Base-by-base conservation (phyloP, 2,113 vertebrate genomes). In the Agelaius phoeniceus region DNA sequence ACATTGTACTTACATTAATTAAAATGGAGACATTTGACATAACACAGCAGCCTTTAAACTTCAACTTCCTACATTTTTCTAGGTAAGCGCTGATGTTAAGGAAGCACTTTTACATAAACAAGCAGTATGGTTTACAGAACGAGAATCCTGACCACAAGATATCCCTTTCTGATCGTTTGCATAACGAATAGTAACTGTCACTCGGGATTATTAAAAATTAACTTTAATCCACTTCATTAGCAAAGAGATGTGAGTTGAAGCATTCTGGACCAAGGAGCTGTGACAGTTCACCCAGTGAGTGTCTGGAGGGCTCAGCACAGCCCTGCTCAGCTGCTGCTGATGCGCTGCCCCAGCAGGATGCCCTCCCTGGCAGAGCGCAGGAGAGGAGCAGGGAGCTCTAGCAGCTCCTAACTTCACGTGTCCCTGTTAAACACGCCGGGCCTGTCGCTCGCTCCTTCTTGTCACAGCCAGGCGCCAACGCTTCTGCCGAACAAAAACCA, bases 251-350 rank as follows among this genome's bases (percentile, higher is more conserved):
- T 2, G 54, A 37, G 4, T 80, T 31, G 22, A 52, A 78, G 27
- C 72, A 5, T 2, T 12, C 7, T 16, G 27, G 24, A 4, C 15
- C 0, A 8, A 33, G 30, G 28, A 49, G 73, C 49, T 8, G 23
- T 4, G 9, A 3, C 5, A 49, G 52, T 28, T 83, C 7, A 55
- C 9, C 52, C 8, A 31, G 10, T 1, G 3, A 11, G 8, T 0
- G 17, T 4, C 43, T 2, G 49, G 8, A 44, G 52, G 39, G 79
- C 6, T 51, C 13, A 4, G 62, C 1, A n/a, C 69, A 74, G 77
- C 62, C 18, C 2, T 2, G 5, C 58, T 4, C 5, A 7, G 55
- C 79, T 5, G 28, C 73, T 48, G 5, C 52, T 3, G 11, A 28
- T 14, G 4, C 2, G 3, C 75, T 9, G 62, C 51, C 65, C 31